Evolutionary conservation across 2,113 vertebrate species (phyloP).

Genomic region (Trogon surrucura): DNA sequence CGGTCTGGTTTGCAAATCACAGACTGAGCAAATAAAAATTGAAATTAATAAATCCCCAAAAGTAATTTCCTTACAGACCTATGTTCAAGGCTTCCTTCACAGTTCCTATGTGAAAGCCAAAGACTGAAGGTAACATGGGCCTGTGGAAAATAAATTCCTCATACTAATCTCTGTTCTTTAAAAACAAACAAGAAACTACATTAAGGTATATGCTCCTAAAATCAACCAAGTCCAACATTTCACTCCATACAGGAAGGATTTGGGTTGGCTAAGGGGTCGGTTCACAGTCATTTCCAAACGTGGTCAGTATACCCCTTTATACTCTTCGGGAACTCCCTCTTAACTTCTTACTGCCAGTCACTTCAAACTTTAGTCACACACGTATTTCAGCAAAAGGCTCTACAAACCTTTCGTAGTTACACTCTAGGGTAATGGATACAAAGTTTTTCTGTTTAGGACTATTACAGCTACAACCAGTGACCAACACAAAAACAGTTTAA

Average conservation of each 20-base stretch:
- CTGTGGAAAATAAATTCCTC: neutral
- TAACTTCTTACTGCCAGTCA: neutral
- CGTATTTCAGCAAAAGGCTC: neutral
- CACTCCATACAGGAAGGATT: neutral
- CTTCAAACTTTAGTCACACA: neutral
- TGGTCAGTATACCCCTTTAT: neutral
- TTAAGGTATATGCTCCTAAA: neutral
- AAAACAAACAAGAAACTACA: conserved; percentile 10
- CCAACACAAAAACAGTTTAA: neutral
- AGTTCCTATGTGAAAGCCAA: neutral
- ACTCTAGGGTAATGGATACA: neutral
- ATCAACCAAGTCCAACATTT: neutral
- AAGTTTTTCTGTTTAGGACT: neutral
- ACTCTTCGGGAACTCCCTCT: neutral
- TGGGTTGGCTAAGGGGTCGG: neutral
- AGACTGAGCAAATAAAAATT: neutral
- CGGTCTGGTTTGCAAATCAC: neutral
- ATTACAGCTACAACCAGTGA: neutral
- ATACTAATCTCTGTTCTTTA: neutral
- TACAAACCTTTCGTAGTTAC: neutral
- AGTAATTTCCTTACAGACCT: neutral
- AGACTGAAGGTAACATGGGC: neutral
- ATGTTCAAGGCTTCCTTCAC: neutral
- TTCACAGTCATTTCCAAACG: neutral
- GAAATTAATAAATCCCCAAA: neutral